Evolutionary conservation across 92 coral and sea anemone species (phyloP).

Genomic region (Bergia sp.): DNA sequence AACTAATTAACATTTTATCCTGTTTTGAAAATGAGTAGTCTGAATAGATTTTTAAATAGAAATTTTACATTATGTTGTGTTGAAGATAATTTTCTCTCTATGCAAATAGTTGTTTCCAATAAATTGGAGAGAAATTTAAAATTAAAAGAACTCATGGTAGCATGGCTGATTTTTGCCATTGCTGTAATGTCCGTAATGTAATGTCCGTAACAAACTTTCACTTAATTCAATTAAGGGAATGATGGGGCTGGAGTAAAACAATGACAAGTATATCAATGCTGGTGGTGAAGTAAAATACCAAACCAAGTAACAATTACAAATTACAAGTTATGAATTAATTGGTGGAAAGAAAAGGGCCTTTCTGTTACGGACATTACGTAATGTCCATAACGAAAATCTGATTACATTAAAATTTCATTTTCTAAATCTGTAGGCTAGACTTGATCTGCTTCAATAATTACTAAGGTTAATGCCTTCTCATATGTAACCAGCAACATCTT

Average conservation of each 20-base stretch:
- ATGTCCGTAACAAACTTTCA: constrained; percentile 27
- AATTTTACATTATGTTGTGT: not conserved
- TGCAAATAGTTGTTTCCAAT: constrained; percentile 14
- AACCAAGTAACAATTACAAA: constrained; percentile 8
- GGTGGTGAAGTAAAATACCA: constrained; percentile 13
- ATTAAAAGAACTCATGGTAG: constrained; percentile 4
- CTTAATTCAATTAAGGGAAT: not conserved
- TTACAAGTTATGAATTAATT: not conserved
- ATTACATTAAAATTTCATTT: not conserved
- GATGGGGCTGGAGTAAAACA: constrained; percentile 18
- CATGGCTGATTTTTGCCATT: not conserved
- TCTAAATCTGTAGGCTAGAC: not conserved
- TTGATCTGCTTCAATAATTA: not conserved
- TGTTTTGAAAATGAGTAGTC: constrained; percentile 23
- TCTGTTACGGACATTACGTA: not conserved
- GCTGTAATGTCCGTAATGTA: constrained; percentile 33
- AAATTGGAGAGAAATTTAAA: constrained; percentile 25
- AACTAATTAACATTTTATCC: not conserved
- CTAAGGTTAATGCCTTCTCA: constrained; percentile 9
- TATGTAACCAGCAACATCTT: not conserved
- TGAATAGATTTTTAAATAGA: constrained; percentile 15
- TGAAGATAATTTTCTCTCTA: not conserved
- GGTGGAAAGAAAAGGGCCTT: not conserved
- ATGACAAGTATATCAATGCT: constrained; percentile 15
- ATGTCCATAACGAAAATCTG: not conserved